Evolutionary conservation across 2,888 invertebrate genomes (phyloP).

Genomic region (Dynastes maya): DNA sequence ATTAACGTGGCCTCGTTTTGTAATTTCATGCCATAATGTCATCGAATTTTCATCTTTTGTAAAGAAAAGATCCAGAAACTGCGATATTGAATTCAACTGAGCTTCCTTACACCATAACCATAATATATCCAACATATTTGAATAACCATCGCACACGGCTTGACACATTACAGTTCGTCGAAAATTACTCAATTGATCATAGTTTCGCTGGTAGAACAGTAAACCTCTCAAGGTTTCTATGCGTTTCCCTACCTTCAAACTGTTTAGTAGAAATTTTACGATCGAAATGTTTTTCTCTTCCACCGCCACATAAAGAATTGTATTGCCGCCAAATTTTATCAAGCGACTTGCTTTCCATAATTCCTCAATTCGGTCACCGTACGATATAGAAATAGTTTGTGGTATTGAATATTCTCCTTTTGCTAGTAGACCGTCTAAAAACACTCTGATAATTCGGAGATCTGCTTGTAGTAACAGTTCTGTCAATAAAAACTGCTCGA

Average conservation of each 20-base stretch:
- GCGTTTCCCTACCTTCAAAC: not conserved
- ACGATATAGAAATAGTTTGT: not conserved
- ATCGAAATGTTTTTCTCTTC: not conserved
- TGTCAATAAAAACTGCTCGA: not conserved
- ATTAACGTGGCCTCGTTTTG: not conserved
- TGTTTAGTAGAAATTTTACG: not conserved
- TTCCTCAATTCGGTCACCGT: not conserved
- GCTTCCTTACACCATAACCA: not conserved
- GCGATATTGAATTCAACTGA: not conserved
- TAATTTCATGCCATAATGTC: not conserved
- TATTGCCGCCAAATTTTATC: too few species aligned
- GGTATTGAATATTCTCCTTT: not conserved
- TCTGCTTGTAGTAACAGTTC: not conserved
- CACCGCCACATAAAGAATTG: conserved; percentile 1
- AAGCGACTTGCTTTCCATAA: not conserved
- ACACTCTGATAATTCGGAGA: not conserved
- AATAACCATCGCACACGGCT: not conserved
- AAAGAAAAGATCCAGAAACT: not conserved
- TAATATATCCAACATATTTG: not conserved
- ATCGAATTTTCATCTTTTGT: not conserved
- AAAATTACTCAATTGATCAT: not conserved
- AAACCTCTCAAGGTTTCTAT: conserved; percentile 4
- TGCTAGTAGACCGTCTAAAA: not conserved
- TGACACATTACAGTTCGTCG: not conserved
- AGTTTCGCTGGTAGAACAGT: not conserved